Percentiles rank a stretch among this genome's conserved stretches.
Evolutionary conservation across 2,113 vertebrate genomes (phyloP).

Genomic region (Pollachius pollachius): DNA sequence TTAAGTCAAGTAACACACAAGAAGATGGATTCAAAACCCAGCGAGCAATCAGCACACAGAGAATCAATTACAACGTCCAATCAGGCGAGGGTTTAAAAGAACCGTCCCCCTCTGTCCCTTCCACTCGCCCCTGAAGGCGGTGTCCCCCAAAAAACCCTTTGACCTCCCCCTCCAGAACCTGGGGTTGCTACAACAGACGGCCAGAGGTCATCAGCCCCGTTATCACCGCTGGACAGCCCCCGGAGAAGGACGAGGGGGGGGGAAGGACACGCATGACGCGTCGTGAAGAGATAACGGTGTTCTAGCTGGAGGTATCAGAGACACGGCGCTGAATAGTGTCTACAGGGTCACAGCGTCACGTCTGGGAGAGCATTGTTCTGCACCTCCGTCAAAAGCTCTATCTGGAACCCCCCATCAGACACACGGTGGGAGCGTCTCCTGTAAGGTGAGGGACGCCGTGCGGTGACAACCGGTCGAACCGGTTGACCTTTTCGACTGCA

Average conservation of each 20-base stretch:
- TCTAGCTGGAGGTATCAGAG: constrained; percentile 36
- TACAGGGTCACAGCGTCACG: constrained; percentile 34
- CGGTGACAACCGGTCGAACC: too few relatives aligned
- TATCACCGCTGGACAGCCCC: background rate
- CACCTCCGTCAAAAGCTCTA: constrained; percentile 46
- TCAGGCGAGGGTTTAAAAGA: background rate
- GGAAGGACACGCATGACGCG: constrained; percentile 60
- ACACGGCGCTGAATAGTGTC: constrained; percentile 37
- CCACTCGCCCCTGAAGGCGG: background rate
- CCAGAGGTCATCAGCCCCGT: background rate
- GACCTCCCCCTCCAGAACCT: background rate
- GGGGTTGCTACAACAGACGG: background rate
- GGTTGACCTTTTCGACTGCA: too few relatives aligned
- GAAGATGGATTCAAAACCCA: too few relatives aligned
- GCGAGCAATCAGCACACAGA: too few relatives aligned
- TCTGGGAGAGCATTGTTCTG: constrained; percentile 50
- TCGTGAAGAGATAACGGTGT: constrained; percentile 61
- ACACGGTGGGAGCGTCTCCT: constrained; percentile 25
- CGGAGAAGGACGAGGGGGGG: constrained; percentile 20
- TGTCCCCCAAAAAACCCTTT: background rate
- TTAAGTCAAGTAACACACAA: too few relatives aligned
- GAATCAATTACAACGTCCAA: background rate
- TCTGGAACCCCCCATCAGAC: constrained; percentile 44
- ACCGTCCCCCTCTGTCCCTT: background rate
- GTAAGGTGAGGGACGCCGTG: background rate